These are phyloP conservation scores for Gastrophysa polygoni DNA, from an alignment of 2,888 invertebrate genomes.

Conservation along the genomic window DNA sequence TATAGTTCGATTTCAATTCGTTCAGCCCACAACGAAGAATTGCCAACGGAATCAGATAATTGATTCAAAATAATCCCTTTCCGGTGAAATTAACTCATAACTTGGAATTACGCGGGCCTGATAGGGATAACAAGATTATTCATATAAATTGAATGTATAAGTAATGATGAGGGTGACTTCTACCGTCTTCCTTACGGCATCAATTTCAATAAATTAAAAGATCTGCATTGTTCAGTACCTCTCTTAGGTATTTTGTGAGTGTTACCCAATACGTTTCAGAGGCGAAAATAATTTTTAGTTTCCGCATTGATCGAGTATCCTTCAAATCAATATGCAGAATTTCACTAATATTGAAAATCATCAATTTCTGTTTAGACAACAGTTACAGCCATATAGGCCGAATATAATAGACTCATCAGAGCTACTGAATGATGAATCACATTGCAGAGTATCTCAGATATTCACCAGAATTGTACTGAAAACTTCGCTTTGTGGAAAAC, in stretches of 20 bases:
- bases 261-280: too few relatives aligned
- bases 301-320: too few relatives aligned
- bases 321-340: too few relatives aligned
- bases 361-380: too few relatives aligned
- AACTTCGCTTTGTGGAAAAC: too few relatives aligned
- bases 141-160: background rate
- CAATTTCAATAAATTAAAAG: background rate
- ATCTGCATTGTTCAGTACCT: background rate
- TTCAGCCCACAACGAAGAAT: background rate
- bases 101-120: background rate
- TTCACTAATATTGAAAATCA: too few relatives aligned
- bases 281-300: too few relatives aligned
- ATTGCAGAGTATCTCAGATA: too few relatives aligned
- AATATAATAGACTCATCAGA: too few relatives aligned
- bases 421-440: too few relatives aligned
- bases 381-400: too few relatives aligned
- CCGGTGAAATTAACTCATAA: background rate
- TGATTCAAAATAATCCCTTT: background rate
- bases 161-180: background rate
- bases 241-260: background rate
- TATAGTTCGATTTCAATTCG: background rate
- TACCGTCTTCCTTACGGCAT: background rate
- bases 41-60: background rate
- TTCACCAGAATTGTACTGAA: too few relatives aligned
- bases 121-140: conserved; percentile 1